Evolutionary conservation across 2,888 invertebrate species (phyloP).

Genomic region (Ormyrus nitidulus): DNA sequence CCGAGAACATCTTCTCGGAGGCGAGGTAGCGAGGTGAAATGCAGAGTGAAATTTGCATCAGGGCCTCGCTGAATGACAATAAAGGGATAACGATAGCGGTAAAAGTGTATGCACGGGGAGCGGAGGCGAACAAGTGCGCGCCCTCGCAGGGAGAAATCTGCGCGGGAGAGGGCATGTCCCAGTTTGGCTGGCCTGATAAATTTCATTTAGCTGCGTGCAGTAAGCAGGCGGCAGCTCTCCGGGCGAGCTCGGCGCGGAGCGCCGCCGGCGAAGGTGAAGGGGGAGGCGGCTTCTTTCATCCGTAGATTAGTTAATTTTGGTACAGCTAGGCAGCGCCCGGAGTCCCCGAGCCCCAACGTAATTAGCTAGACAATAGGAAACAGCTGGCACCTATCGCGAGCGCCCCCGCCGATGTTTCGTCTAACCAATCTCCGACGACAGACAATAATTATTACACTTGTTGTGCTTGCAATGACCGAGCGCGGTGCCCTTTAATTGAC

Average conservation of each 20-base stretch:
- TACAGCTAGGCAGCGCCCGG: constrained; percentile 55
- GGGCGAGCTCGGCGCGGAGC: background rate
- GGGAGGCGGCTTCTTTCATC: constrained; percentile 65
- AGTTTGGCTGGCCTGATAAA: constrained; percentile 60
- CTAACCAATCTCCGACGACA: constrained; percentile 66
- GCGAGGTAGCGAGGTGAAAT: background rate
- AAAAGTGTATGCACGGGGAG: background rate
- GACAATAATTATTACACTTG: constrained; percentile 68
- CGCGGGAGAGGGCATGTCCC: background rate
- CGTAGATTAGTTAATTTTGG: constrained; percentile 71
- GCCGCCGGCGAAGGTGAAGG: background rate
- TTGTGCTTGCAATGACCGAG: constrained; percentile 17
- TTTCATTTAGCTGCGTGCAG: constrained; percentile 59
- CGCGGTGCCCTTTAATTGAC: too few species aligned
- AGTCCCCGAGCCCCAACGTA: constrained; percentile 69
- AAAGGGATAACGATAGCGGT: constrained; percentile 11
- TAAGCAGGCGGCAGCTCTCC: background rate
- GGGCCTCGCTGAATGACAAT: constrained; percentile 5
- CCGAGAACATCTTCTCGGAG: background rate
- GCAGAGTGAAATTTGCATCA: constrained; percentile 13
- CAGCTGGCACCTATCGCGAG: constrained; percentile 65
- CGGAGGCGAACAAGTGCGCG: background rate
- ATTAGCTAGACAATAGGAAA: constrained; percentile 72
- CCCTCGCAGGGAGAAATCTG: background rate
- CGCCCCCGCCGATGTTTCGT: constrained; percentile 61